Conservation (phyloP, 92 coral and sea anemone genomes). For the Parazoanthus darwini region DNA sequence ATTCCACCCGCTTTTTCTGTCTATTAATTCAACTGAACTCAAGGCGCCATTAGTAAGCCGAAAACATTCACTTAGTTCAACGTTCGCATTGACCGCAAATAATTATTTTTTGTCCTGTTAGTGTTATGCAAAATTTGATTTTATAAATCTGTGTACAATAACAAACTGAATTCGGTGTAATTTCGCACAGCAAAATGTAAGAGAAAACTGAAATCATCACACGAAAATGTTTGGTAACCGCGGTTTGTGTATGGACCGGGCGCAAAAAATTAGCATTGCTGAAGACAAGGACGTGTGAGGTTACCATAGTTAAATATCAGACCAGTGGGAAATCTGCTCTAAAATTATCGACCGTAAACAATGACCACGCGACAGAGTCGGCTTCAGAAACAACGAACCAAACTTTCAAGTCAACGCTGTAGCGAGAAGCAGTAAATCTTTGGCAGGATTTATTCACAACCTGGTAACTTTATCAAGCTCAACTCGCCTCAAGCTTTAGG, state of each 20-base stretch:
- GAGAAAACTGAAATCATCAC: not conserved
- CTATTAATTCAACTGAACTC: not conserved
- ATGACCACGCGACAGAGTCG: not conserved
- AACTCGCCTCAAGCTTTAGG: too few species aligned
- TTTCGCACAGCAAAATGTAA: not conserved
- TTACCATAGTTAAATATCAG: conserved; percentile 6
- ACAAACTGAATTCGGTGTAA: not conserved
- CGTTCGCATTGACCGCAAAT: conserved; percentile 9
- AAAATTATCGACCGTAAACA: conserved; percentile 15
- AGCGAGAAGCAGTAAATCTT: not conserved
- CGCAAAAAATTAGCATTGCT: not conserved
- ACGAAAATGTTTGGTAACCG: not conserved
- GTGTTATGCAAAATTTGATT: conserved; percentile 11
- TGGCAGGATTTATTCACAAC: not conserved
- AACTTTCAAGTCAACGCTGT: not conserved
- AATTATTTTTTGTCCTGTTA: conserved; percentile 2
- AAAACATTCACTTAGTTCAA: conserved; percentile 10
- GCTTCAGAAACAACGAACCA: not conserved
- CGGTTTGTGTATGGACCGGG: not conserved
- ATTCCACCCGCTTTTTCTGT: not conserved
- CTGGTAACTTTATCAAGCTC: not conserved
- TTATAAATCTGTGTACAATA: not conserved
- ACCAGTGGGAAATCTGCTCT: conserved; percentile 19
- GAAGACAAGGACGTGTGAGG: not conserved
- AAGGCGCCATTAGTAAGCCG: not conserved